These are phyloP conservation scores for Gari tellinella DNA, from an alignment of 2,888 invertebrate genomes.

Conservation along the genomic window DNA sequence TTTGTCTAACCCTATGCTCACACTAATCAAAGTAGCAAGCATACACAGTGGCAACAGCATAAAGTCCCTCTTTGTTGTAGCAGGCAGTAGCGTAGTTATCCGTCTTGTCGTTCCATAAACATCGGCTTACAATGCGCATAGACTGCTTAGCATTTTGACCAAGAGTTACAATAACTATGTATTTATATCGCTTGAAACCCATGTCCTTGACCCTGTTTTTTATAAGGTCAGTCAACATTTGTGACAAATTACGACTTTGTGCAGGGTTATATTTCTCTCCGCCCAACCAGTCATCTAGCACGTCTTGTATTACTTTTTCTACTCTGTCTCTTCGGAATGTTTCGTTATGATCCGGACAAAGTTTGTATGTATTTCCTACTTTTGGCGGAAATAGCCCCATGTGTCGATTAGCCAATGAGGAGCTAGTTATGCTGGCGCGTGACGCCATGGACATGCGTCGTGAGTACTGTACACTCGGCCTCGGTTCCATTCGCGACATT, in stretches of 20 bases:
- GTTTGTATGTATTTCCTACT: constrained; percentile 76
- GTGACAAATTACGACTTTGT: constrained; percentile 72
- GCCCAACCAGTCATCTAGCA: constrained; percentile 74
- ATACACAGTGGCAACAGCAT: constrained; percentile 78
- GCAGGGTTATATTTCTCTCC: constrained; percentile 78
- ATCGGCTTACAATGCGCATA: constrained; percentile 72
- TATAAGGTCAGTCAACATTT: constrained; percentile 78
- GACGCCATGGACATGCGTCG: constrained; percentile 75
- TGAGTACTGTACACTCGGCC: constrained; percentile 71
- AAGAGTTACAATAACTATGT: constrained; percentile 76
- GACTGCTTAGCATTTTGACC: constrained; percentile 77
- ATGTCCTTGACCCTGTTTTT: constrained; percentile 77
- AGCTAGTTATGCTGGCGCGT: constrained; percentile 72
- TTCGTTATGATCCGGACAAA: constrained; percentile 70
- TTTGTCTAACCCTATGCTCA: too few relatives aligned
- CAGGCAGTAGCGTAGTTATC: constrained; percentile 77
- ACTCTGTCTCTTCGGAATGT: constrained; percentile 72
- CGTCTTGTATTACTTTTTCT: constrained; percentile 67
- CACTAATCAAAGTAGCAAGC: constrained; percentile 79
- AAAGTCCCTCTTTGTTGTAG: constrained; percentile 73
- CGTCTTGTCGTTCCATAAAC: constrained; percentile 78
- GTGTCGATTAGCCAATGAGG: constrained; percentile 67
- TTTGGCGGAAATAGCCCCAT: constrained; percentile 62
- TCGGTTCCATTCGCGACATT: constrained; percentile 68
- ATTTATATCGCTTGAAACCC: constrained; percentile 77